Evolutionary conservation across 2,797 vertebrate genomes (phyloP).

Genomic region (Gymnothorax reevesii): DNA sequence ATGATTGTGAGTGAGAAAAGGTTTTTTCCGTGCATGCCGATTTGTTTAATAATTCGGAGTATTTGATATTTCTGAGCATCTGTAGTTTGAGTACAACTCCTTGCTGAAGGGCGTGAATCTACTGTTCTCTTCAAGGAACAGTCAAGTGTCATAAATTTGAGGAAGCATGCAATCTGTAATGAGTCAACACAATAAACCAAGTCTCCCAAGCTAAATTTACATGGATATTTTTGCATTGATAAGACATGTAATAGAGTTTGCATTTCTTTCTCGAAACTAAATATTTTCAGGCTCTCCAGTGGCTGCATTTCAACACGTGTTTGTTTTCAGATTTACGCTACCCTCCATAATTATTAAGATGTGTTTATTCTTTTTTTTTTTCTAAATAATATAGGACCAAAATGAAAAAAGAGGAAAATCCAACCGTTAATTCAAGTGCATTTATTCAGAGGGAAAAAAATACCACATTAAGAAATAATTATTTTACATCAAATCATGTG

Average conservation of each 20-base stretch:
- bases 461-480: no score
- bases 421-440: no score
- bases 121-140: background rate
- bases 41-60: background rate
- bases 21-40: no score
- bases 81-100: background rate
- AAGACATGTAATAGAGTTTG: background rate
- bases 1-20: no score
- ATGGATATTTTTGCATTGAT: background rate
- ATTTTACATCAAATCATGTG: no score
- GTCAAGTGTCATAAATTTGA: background rate
- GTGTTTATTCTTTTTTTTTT: no score
- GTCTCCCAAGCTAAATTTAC: background rate
- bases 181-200: background rate
- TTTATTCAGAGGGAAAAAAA: no score
- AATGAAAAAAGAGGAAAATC: no score
- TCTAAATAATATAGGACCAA: no score
- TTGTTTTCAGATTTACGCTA: background rate
- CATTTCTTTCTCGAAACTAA: background rate
- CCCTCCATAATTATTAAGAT: no score
- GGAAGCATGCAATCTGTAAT: background rate
- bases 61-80: background rate
- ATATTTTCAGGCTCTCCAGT: background rate
- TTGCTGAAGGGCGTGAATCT: background rate
- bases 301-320: background rate